Conservation (phyloP, 2,888 invertebrate genomes). For the Geotrupes spiniger region DNA sequence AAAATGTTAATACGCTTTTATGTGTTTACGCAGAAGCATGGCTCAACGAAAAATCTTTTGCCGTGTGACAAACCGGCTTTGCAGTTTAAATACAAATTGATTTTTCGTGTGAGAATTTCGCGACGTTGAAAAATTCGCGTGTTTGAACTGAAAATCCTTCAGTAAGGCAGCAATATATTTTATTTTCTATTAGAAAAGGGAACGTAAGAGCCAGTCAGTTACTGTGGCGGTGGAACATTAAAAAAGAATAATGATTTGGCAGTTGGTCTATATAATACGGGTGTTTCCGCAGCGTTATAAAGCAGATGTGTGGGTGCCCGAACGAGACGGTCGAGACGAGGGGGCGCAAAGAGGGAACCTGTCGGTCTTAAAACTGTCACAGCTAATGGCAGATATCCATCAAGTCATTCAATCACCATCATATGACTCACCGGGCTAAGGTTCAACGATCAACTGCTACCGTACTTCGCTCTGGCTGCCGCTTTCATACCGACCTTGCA, state of each 20-base stretch:
- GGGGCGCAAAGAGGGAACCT: slow-evolving; percentile 14
- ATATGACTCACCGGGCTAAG: slow-evolving; percentile 40
- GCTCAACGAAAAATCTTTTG: too few relatives aligned
- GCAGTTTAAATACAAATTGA: too few relatives aligned
- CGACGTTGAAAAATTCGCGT: too few relatives aligned
- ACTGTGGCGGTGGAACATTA: slow-evolving; percentile 31
- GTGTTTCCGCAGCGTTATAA: slow-evolving; percentile 29
- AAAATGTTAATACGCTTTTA: too few relatives aligned
- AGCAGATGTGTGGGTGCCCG: slow-evolving; percentile 38
- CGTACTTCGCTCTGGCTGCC: slow-evolving; percentile 24
- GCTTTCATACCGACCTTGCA: too few relatives aligned
- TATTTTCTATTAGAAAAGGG: too few relatives aligned
- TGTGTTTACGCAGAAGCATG: too few relatives aligned
- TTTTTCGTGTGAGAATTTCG: too few relatives aligned
- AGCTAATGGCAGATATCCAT: slow-evolving; percentile 53
- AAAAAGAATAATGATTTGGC: slow-evolving; percentile 44
- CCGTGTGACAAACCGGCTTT: too few relatives aligned
- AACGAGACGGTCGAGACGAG: slow-evolving; percentile 23
- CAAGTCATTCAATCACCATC: slow-evolving; percentile 51
- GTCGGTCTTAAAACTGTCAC: slow-evolving; percentile 51
- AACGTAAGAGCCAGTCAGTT: neutral
- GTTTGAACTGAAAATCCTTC: too few relatives aligned
- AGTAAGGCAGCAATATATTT: too few relatives aligned
- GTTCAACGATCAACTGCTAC: slow-evolving; percentile 37
- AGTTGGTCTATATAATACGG: slow-evolving; percentile 36